phyloP scores from a whole-genome alignment of 2,888 invertebrate species.

The Corbicula japonica region DNA sequence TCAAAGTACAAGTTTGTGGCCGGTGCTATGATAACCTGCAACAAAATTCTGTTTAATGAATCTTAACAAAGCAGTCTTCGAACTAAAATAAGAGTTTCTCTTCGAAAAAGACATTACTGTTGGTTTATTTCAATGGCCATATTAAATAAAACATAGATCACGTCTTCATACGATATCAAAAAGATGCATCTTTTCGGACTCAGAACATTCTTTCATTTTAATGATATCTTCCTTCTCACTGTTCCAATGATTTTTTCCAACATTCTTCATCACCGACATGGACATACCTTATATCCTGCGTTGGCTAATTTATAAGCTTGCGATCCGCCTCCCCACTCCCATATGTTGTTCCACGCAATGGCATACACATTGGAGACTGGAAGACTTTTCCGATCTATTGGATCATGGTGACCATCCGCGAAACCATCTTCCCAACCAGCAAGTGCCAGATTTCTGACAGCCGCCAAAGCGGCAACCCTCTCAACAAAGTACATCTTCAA shows the following conservation, averaged over 20 bases:
- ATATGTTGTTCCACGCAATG: slow-evolving; percentile 77
- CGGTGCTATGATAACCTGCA: slow-evolving; percentile 81
- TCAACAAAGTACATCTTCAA: slow-evolving; percentile 71
- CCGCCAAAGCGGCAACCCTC: slow-evolving; percentile 52
- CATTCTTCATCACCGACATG: too few relatives aligned
- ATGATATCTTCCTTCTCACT: too few relatives aligned
- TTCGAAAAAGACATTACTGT: too few relatives aligned
- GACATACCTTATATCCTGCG: slow-evolving; percentile 78
- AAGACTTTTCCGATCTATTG: slow-evolving; percentile 54
- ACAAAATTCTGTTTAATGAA: background rate
- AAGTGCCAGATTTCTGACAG: slow-evolving; percentile 61
- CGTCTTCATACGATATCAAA: too few relatives aligned
- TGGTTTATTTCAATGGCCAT: too few relatives aligned
- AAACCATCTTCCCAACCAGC: slow-evolving; percentile 82
- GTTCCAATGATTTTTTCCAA: too few relatives aligned
- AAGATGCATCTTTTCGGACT: too few relatives aligned
- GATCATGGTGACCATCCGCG: slow-evolving; percentile 49
- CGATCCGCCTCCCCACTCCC: slow-evolving; percentile 75
- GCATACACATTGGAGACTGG: slow-evolving; percentile 56
- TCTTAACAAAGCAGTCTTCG: too few relatives aligned
- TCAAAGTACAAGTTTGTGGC: slow-evolving; percentile 82
- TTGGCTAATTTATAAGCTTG: slow-evolving; percentile 78
- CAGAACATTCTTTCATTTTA: too few relatives aligned
- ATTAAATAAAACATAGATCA: too few relatives aligned
- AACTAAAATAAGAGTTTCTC: too few relatives aligned